These are phyloP conservation scores for Caretta caretta DNA, from an alignment of 2,113 vertebrate species.

Conservation along the genomic window DNA sequence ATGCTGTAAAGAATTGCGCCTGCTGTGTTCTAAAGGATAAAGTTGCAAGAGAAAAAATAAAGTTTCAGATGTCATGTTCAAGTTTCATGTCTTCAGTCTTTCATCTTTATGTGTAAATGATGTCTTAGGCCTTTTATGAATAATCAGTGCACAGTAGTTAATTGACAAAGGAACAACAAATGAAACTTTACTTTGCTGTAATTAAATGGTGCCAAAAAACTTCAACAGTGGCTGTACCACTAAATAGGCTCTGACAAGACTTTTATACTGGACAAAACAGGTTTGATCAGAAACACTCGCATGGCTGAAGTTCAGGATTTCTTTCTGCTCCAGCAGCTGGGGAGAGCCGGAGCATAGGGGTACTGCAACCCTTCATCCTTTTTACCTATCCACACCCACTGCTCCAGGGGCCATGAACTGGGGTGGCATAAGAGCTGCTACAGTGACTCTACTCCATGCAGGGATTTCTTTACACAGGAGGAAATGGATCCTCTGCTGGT, in stretches of 20 bases:
- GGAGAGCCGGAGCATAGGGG: not conserved
- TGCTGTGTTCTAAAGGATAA: constrained; percentile 32
- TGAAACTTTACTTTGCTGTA: not conserved
- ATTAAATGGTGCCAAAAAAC: constrained; percentile 1
- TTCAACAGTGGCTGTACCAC: not conserved
- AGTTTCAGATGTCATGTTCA: constrained; percentile 18
- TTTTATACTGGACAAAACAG: not conserved
- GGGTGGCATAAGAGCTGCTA: not conserved
- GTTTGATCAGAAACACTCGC: not conserved
- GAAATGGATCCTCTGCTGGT: not conserved
- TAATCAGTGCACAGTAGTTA: constrained; percentile 47
- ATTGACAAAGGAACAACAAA: constrained; percentile 27
- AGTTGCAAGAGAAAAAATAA: not conserved
- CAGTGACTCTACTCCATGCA: not conserved
- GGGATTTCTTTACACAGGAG: not conserved
- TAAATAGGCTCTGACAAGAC: not conserved
- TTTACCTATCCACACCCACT: not conserved
- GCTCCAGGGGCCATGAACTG: not conserved
- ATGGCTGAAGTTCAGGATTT: not conserved
- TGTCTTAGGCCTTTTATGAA: constrained; percentile 37
- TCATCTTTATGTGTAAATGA: constrained; percentile 27
- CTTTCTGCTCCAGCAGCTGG: fast-evolving
- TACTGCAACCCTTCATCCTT: not conserved
- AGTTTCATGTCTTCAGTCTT: not conserved
- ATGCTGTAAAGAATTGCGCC: constrained; percentile 17